Conservation (phyloP, 2,113 vertebrate genomes). For the Ptychochromis oligacanthus region DNA sequence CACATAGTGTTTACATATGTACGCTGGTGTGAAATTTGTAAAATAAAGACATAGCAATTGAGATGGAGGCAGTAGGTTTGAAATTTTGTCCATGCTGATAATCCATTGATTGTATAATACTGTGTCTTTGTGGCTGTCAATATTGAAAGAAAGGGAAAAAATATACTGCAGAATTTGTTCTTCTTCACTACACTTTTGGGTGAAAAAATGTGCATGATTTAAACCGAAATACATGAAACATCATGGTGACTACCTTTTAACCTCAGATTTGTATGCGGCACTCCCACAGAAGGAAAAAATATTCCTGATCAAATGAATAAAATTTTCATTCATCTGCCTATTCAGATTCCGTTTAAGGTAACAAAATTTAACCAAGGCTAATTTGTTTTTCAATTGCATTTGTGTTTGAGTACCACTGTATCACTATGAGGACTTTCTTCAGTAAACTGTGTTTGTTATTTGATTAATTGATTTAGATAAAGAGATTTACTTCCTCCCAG, state of each 20-base stretch:
- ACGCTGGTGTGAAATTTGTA: too few relatives aligned
- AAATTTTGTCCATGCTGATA: constrained; percentile 1
- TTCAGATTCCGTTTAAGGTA: not conserved
- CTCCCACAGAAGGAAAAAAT: not conserved
- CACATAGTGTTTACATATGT: too few relatives aligned
- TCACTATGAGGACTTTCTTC: constrained; percentile 29
- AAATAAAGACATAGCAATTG: too few relatives aligned
- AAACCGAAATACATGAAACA: not conserved
- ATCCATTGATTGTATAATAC: not conserved
- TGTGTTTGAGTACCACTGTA: constrained; percentile 7
- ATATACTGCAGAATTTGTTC: not conserved
- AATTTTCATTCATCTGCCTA: not conserved
- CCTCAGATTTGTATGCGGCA: not conserved
- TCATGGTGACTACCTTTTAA: not conserved
- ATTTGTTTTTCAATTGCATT: constrained; percentile 18
- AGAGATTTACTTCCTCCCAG: constrained; percentile 68
- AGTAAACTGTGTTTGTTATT: constrained; percentile 50
- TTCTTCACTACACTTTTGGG: not conserved
- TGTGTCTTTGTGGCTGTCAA: not conserved
- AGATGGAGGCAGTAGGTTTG: not conserved
- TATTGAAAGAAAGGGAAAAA: not conserved
- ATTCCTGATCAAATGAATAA: not conserved
- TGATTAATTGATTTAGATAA: constrained; percentile 73
- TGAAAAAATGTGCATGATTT: not conserved
- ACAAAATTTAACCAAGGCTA: constrained; percentile 3